Percentiles rank a stretch among this genome's conserved stretches.
Evolutionary conservation across 2,888 invertebrate species (phyloP).

Genomic region (Ferrisia virgata): DNA sequence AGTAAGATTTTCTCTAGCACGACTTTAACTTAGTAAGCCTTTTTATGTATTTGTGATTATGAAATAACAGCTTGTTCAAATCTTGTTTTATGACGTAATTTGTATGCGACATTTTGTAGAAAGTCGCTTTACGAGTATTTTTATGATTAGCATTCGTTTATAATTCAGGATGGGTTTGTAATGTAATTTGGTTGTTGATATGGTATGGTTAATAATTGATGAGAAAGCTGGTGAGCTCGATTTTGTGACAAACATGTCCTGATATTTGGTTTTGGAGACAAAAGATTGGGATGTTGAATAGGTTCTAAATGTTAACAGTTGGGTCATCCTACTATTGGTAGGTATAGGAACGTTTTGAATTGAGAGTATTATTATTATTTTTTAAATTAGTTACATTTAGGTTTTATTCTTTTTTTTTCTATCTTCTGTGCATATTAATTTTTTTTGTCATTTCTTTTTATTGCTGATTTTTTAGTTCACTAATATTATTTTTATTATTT

Average conservation of each 20-base stretch:
- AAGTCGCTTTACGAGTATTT: constrained; percentile 34
- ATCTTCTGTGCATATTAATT: neutral
- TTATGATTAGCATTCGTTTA: constrained; percentile 44
- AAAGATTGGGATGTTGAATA: constrained; percentile 41
- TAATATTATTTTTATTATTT: neutral
- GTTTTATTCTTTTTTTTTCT: constrained; percentile 6
- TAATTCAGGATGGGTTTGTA: constrained; percentile 45
- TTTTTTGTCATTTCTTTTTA: constrained; percentile 11
- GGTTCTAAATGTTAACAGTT: constrained; percentile 44
- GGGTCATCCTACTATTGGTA: constrained; percentile 43
- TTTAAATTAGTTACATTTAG: neutral
- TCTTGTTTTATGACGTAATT: neutral
- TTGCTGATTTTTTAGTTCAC: neutral
- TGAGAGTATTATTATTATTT: constrained; percentile 31
- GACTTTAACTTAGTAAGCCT: neutral
- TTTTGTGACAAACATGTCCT: constrained; percentile 40
- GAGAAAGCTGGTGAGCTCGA: constrained; percentile 43
- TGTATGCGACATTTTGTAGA: constrained; percentile 21
- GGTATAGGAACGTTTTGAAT: constrained; percentile 46
- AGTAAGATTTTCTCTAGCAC: neutral
- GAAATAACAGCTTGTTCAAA: constrained; percentile 25
- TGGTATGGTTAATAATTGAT: constrained; percentile 36
- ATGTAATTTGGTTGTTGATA: constrained; percentile 44
- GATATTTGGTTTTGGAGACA: constrained; percentile 33
- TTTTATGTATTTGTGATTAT: neutral